Conservation (phyloP, 92 coral and sea anemone genomes). For the Palythoa caribaeorum region DNA sequence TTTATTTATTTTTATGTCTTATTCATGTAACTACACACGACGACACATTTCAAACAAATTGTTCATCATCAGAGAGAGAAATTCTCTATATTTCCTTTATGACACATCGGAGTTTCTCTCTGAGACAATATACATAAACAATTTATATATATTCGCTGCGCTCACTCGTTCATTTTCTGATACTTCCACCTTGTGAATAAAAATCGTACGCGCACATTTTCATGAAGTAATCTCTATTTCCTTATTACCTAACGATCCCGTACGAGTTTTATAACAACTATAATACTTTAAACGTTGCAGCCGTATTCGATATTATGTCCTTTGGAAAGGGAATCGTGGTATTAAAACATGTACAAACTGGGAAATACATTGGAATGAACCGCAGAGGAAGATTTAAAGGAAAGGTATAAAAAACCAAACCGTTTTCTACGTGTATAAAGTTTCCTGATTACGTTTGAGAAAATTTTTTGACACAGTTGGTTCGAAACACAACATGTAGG, state of each 20-base stretch:
- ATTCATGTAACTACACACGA: too few species aligned
- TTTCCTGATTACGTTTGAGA: too few species aligned
- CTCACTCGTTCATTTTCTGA: too few species aligned
- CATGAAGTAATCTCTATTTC: too few species aligned
- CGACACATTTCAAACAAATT: too few species aligned
- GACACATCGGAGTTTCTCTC: too few species aligned
- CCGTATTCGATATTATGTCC: slow-evolving; percentile 80
- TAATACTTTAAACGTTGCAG: slow-evolving; percentile 48
- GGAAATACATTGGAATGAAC: slow-evolving; percentile 82
- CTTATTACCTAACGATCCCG: background rate
- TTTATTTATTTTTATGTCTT: too few species aligned
- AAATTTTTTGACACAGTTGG: too few species aligned
- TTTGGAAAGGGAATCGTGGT: slow-evolving; percentile 85
- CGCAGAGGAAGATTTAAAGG: slow-evolving; percentile 75
- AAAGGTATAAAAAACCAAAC: slow-evolving; percentile 65
- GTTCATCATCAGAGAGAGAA: background rate
- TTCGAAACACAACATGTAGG: too few species aligned
- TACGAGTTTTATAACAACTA: background rate
- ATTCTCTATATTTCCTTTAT: background rate
- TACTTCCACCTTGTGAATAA: too few species aligned
- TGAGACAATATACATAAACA: background rate
- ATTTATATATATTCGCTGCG: background rate
- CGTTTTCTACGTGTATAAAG: background rate
- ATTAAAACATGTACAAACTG: slow-evolving; percentile 69
- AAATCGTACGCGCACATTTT: too few species aligned